Evolutionary conservation across 2,797 vertebrate genomes (phyloP), one percentile per base, ranked within the genome.

Genomic region (Vespertilio murinus): DNA sequence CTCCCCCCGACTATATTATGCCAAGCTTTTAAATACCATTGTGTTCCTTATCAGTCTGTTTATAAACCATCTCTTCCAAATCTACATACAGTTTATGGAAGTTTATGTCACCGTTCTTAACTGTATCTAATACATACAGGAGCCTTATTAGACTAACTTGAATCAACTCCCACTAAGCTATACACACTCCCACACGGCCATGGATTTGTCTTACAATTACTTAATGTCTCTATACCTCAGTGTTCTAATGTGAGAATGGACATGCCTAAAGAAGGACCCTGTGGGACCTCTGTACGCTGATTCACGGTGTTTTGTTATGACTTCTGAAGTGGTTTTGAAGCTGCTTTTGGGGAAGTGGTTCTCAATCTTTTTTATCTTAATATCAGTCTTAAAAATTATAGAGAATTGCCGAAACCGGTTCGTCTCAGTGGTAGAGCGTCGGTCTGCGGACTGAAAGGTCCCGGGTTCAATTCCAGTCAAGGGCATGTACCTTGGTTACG

Each of bases 21-120:
- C 73, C 71, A n/a, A 25, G 95, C 40, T 80, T 95, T 97, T 93
- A 95, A 96, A 88, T 88, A 67, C 42, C 25, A 54, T 77, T 64
- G 1, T 91, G 56, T 56, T 81, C 94, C 93, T 61, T 86, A 59
- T 87, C 84, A 33, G 1, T 78, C 82, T 90, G 30, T 91, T 95
- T 95, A 90, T 86, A 92, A 6, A 59, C 67, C 56, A 54, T 38
- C 61, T 49, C 61, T 97, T 92, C 78, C 77, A 96, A 93, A 95
- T 88, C 90, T 67, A 84, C 93, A 69, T 35, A 38, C 35, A 33
- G 52, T 93, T 67, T 28, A 2, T 78, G 65, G 18, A 0, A 85
- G 81, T 95, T 86, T 90, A 13, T 92, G 12, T 93, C 42, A 59
- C n/a, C 10, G 47, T 33, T 61, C 22, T 75, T 89, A 73, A 30